These are phyloP conservation scores for Cyphomyrus discorhynchus DNA, from an alignment of 2,113 vertebrate species.

Conservation along the genomic window DNA sequence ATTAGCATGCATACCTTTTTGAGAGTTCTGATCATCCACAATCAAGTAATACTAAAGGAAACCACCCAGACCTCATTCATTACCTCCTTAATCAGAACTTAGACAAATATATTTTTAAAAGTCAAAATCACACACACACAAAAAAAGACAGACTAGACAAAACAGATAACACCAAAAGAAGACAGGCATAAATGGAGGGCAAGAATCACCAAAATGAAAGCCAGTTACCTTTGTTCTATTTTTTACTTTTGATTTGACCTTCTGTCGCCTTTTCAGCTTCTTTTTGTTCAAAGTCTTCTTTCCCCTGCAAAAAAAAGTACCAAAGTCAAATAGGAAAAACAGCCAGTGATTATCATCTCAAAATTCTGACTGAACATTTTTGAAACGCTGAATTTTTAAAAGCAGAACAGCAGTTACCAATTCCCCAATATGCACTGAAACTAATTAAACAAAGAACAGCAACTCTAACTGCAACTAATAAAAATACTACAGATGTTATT, in stretches of 20 bases:
- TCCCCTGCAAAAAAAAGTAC: constrained; percentile 64
- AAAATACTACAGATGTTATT: neutral
- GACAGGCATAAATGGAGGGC: neutral
- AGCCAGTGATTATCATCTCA: neutral
- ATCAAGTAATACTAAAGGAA: neutral
- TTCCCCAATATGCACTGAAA: neutral
- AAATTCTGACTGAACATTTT: neutral
- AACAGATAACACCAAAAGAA: neutral
- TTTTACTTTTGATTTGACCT: constrained; percentile 96
- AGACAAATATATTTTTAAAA: neutral
- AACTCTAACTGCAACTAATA: neutral
- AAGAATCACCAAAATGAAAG: neutral
- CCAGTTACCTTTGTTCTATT: constrained; percentile 85
- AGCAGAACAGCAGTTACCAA: neutral
- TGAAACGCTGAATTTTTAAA: neutral
- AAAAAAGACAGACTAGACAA: neutral
- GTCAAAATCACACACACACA: neutral
- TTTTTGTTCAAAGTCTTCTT: constrained; percentile 98
- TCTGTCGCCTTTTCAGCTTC: constrained; percentile 95
- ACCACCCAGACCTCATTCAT: neutral
- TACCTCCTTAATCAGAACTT: neutral
- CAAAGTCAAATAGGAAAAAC: neutral
- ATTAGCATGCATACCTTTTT: neutral
- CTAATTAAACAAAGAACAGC: neutral
- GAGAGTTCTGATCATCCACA: neutral